Conservation (phyloP, 2,888 invertebrate genomes). For the Miltochrista miniata region DNA sequence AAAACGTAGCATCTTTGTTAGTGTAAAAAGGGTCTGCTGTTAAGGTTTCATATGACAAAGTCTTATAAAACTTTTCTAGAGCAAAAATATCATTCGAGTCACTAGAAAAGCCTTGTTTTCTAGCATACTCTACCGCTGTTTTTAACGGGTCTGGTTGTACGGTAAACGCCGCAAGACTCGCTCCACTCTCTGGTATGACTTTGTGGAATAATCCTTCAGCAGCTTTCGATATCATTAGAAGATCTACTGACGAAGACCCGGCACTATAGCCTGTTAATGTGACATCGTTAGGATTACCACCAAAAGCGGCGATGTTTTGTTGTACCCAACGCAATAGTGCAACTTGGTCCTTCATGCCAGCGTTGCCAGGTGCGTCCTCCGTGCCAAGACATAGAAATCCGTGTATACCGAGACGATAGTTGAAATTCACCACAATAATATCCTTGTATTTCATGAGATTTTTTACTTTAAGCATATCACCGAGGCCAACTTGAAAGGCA, state of each 20-base stretch:
- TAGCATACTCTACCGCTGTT: slow-evolving; percentile 43
- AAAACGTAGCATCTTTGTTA: slow-evolving; percentile 30
- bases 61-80: slow-evolving; percentile 51
- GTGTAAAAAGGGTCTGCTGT: slow-evolving; percentile 21
- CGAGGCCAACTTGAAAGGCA: slow-evolving; percentile 38
- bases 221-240: slow-evolving; percentile 45
- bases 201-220: slow-evolving; percentile 48
- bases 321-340: slow-evolving; percentile 54
- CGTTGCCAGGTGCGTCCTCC: slow-evolving; percentile 48
- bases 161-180: slow-evolving; percentile 35
- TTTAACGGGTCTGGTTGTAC: slow-evolving; percentile 46
- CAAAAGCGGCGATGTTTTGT: slow-evolving; percentile 48
- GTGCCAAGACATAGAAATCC: slow-evolving; percentile 52
- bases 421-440: slow-evolving; percentile 43
- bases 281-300: slow-evolving; percentile 54
- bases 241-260: slow-evolving; percentile 45
- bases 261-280: slow-evolving; percentile 51
- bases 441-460: slow-evolving; percentile 35
- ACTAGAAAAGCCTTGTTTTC: slow-evolving; percentile 32
- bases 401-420: slow-evolving; percentile 45
- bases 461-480: slow-evolving; percentile 22
- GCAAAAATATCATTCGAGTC: slow-evolving; percentile 44
- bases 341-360: slow-evolving; percentile 56
- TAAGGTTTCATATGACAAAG: slow-evolving; percentile 38
- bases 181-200: slow-evolving; percentile 52